phyloP scores from a whole-genome alignment of 1,140 invertebrate species.

The Schmidtea mediterranea region DNA sequence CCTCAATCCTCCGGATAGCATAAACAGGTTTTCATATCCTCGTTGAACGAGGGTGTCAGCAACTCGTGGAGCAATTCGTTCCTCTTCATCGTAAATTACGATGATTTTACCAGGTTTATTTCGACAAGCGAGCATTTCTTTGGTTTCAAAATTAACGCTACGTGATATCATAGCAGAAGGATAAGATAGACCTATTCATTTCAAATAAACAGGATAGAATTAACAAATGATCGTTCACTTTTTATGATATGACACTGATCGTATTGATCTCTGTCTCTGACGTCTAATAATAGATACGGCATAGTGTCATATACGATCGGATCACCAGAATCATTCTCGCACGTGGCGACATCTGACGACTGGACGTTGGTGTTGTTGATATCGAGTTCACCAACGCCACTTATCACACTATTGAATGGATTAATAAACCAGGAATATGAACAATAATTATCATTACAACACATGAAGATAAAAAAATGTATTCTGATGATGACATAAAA shows the following conservation, averaged over 20 bases:
- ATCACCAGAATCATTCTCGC: constrained; percentile 6
- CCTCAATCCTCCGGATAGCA: constrained; percentile 29
- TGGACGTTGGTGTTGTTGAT: constrained; percentile 9
- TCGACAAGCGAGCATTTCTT: constrained; percentile 26
- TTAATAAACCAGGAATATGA: too few relatives aligned
- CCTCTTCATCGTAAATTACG: constrained; percentile 31
- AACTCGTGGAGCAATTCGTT: constrained; percentile 20
- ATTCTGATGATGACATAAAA: too few relatives aligned
- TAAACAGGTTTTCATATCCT: constrained; percentile 32
- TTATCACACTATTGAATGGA: constrained; percentile 24
- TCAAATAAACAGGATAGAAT: constrained; percentile 7
- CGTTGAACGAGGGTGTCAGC: constrained; percentile 29
- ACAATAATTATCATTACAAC: too few relatives aligned
- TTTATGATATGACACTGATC: constrained; percentile 6
- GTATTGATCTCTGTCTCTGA: constrained; percentile 27
- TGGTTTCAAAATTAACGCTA: constrained; percentile 27
- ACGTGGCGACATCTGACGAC: neutral
- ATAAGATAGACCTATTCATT: constrained; percentile 22
- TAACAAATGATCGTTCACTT: neutral
- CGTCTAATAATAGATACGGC: constrained; percentile 31
- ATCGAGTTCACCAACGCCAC: constrained; percentile 26
- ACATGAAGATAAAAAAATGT: too few relatives aligned
- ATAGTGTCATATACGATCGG: constrained; percentile 7
- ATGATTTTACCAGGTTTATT: constrained; percentile 29
- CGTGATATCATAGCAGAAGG: constrained; percentile 25